These are phyloP conservation scores for Platycnemis pennipes DNA, from an alignment of 2,888 invertebrate genomes.

Conservation along the genomic window DNA sequence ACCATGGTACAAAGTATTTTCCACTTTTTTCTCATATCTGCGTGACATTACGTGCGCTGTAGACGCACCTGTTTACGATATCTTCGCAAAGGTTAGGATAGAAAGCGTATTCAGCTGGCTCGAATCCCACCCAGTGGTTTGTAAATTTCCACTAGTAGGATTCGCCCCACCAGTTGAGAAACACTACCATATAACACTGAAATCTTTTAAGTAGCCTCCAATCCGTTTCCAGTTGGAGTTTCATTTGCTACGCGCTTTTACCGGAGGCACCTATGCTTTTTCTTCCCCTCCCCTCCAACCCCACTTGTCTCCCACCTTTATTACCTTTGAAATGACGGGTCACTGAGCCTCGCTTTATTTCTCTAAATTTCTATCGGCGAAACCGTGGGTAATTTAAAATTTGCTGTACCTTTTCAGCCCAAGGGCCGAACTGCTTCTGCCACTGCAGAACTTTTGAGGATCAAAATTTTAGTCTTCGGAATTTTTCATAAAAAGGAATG, in stretches of 20 bases:
- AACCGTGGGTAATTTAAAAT: neutral
- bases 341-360: neutral
- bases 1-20: too few species aligned
- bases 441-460: neutral
- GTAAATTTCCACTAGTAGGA: too few species aligned
- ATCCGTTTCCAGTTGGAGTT: neutral
- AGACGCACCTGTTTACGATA: too few species aligned
- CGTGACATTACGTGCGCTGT: too few species aligned
- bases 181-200: too few species aligned
- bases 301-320: too few species aligned
- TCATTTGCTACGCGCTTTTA: neutral
- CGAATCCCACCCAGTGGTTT: too few species aligned
- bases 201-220: neutral
- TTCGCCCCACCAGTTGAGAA: too few species aligned
- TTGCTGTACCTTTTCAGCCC: neutral
- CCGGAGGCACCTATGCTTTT: neutral
- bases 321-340: neutral
- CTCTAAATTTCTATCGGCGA: neutral
- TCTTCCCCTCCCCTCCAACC: neutral
- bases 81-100: too few species aligned
- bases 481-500: neutral
- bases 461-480: neutral
- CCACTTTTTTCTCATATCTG: too few species aligned
- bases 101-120: too few species aligned
- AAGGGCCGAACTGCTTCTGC: neutral